These are phyloP conservation scores for Steatocranus sp. DNA, from an alignment of 2,797 vertebrate genomes.

Conservation along the genomic window DNA sequence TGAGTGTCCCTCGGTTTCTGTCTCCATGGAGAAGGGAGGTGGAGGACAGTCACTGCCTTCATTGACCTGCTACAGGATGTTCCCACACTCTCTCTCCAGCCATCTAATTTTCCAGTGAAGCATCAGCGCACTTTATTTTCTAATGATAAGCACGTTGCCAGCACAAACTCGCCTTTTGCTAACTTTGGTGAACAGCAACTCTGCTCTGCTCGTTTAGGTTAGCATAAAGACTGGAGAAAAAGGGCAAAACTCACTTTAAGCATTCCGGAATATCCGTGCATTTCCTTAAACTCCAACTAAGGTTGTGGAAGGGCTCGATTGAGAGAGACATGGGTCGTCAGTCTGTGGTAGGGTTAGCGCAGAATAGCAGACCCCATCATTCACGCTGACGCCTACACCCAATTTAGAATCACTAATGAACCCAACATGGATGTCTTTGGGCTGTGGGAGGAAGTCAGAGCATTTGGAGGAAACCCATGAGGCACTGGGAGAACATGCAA, in stretches of 20 bases:
- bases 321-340: not conserved
- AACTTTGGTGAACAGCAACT: not conserved
- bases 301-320: not conserved
- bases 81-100: slow-evolving; percentile 28
- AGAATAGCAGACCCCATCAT: not conserved
- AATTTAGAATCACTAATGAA: not conserved
- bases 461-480: not conserved
- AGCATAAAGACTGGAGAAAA: not conserved
- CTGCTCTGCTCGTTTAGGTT: not conserved
- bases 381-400: not conserved
- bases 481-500: not conserved
- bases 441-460: not conserved
- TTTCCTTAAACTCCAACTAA: not conserved
- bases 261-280: not conserved
- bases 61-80: slow-evolving; percentile 39
- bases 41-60: not conserved
- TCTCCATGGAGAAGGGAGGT: slow-evolving; percentile 2
- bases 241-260: not conserved
- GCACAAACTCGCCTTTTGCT: not conserved
- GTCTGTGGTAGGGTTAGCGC: not conserved
- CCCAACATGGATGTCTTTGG: not conserved
- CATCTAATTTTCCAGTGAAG: slow-evolving; percentile 5
- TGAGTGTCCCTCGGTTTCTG: not conserved
- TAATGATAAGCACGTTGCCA: not conserved
- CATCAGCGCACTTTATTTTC: not conserved